A percentile compares a stretch with the other conserved stretches of the same genome.
Evolutionary conservation across 2,797 vertebrate species (phyloP).

Genomic region (Microctenopoma stevenorrisi): DNA sequence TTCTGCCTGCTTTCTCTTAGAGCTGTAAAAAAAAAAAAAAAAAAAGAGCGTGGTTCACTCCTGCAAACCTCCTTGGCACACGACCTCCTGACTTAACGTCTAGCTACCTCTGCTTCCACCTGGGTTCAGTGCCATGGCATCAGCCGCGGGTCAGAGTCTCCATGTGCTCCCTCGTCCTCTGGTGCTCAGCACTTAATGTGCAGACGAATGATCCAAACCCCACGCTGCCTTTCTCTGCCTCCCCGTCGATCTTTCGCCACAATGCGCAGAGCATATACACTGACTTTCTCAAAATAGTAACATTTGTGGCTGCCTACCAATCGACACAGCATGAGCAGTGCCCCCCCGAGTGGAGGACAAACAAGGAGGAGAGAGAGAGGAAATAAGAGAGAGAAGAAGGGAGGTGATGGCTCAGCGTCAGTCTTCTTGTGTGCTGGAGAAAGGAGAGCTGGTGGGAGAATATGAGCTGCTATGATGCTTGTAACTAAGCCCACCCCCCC

Average conservation of each 20-base stretch:
- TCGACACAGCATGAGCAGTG: slow-evolving; percentile 61
- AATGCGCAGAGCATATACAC: slow-evolving; percentile 35
- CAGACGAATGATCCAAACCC: slow-evolving; percentile 35
- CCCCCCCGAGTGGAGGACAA: slow-evolving; percentile 53
- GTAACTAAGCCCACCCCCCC: slow-evolving; percentile 58
- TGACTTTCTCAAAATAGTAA: slow-evolving; percentile 78
- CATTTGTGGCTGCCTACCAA: slow-evolving; percentile 76
- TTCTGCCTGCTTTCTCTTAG: slow-evolving; percentile 14
- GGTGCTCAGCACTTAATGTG: slow-evolving; percentile 37
- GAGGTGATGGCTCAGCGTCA: slow-evolving; percentile 42
- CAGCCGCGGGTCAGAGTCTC: slow-evolving; percentile 59
- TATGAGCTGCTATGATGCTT: slow-evolving; percentile 68
- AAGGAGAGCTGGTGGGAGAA: slow-evolving; percentile 61
- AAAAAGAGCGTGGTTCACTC: slow-evolving; percentile 7
- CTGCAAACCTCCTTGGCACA: slow-evolving; percentile 24
- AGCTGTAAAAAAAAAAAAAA: slow-evolving; percentile 6
- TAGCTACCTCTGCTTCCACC: slow-evolving; percentile 24
- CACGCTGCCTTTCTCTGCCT: slow-evolving; percentile 52
- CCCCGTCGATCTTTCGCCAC: slow-evolving; percentile 43
- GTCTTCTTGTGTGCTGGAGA: slow-evolving; percentile 56
- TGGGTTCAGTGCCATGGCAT: slow-evolving; percentile 28
- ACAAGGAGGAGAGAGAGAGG: slow-evolving; percentile 47
- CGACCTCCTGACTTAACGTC: slow-evolving; percentile 34
- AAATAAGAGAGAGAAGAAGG: slow-evolving; percentile 2
- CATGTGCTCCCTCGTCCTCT: slow-evolving; percentile 46